Conservation (phyloP, 1,140 invertebrate genomes). For the Chrysomallon squamiferum region DNA sequence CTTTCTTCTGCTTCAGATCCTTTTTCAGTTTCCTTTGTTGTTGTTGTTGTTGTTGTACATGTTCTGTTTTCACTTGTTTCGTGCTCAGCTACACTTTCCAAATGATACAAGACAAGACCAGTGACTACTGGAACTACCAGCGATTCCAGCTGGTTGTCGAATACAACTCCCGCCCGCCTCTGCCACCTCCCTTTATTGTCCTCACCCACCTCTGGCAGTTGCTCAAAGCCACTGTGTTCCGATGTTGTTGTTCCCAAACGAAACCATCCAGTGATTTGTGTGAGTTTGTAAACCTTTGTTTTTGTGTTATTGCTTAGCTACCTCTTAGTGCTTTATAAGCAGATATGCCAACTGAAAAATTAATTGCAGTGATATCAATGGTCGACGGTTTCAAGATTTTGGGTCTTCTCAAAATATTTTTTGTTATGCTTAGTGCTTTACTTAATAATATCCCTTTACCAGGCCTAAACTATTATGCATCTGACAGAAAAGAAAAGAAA, state of each 20-base stretch:
- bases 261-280: slow-evolving; percentile 18
- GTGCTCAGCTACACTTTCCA: slow-evolving; percentile 55
- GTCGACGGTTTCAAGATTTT: too few species aligned
- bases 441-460: too few species aligned
- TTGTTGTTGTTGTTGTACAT: neutral
- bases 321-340: too few species aligned
- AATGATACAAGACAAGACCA: slow-evolving; percentile 57
- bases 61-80: neutral
- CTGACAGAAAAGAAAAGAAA: too few species aligned
- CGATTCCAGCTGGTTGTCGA: slow-evolving; percentile 63
- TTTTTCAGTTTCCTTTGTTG: neutral
- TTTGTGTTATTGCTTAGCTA: too few species aligned
- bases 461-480: too few species aligned
- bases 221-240: slow-evolving; percentile 16
- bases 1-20: too few species aligned
- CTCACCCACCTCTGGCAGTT: slow-evolving; percentile 50
- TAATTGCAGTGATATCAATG: too few species aligned
- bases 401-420: too few species aligned
- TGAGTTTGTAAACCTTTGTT: too few species aligned
- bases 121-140: slow-evolving; percentile 63
- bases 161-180: slow-evolving; percentile 60
- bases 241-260: slow-evolving; percentile 18
- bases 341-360: too few species aligned
- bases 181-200: slow-evolving; percentile 64
- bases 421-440: too few species aligned